Conservation (phyloP, 2,113 vertebrate genomes). For the Uria lomvia region DNA sequence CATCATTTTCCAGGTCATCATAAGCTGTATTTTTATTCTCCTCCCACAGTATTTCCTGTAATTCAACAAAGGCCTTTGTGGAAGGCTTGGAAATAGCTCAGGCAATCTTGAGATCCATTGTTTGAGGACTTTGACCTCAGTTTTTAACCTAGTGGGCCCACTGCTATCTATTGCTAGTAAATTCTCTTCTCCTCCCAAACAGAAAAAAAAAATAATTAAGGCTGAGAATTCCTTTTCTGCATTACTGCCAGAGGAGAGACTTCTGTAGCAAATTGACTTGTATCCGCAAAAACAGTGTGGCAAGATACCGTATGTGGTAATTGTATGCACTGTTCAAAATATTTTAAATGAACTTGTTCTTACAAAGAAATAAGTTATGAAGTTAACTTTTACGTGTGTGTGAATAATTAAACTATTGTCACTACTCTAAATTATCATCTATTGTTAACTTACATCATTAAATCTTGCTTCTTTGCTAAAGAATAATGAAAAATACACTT, state of each 20-base stretch:
- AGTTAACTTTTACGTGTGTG: constrained; percentile 79
- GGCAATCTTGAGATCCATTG: not conserved
- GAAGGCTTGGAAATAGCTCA: constrained; percentile 20
- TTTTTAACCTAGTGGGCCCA: not conserved
- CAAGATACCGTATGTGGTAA: constrained; percentile 56
- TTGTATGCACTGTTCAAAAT: constrained; percentile 74
- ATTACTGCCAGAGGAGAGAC: constrained; percentile 17
- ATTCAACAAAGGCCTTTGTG: constrained; percentile 1
- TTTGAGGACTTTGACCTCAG: not conserved
- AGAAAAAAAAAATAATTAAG: not conserved
- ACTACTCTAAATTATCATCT: constrained; percentile 81
- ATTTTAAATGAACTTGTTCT: constrained; percentile 78
- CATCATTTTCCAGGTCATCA: not conserved
- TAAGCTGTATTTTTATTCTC: not conserved
- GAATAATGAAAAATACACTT: constrained; percentile 84
- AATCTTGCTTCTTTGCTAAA: constrained; percentile 79
- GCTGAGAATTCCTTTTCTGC: not conserved
- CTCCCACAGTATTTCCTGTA: not conserved
- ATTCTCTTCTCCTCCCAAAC: not conserved
- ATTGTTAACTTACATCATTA: constrained; percentile 83
- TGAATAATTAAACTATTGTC: constrained; percentile 85
- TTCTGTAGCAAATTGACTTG: constrained; percentile 64
- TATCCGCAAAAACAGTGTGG: constrained; percentile 60
- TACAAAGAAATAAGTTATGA: constrained; percentile 78
- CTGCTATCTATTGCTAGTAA: not conserved